phyloP scores from a whole-genome alignment of 2,888 invertebrate species.

The Agrochola lota region DNA sequence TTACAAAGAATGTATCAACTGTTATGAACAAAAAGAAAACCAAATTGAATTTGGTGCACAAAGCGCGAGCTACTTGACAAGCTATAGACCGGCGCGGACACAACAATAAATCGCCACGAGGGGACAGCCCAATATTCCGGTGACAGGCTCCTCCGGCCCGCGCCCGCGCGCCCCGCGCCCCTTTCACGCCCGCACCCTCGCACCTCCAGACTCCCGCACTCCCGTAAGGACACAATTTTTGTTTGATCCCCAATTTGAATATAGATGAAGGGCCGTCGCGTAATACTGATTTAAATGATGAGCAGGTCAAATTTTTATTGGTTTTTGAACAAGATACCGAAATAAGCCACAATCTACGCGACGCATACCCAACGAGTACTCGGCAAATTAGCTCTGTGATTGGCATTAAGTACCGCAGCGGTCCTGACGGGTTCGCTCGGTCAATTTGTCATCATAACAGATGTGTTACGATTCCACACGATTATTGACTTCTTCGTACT shows the following conservation, averaged over 20 bases:
- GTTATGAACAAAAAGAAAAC: slow-evolving; percentile 63
- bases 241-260: slow-evolving; percentile 82
- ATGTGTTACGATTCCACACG: not conserved
- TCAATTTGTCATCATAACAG: not conserved
- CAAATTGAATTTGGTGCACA: slow-evolving; percentile 67
- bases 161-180: not conserved
- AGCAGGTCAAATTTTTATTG: slow-evolving; percentile 66
- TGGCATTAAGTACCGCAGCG: slow-evolving; percentile 10
- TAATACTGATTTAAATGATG: slow-evolving; percentile 77
- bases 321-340: slow-evolving; percentile 63
- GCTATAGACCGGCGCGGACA: slow-evolving; percentile 42
- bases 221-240: slow-evolving; percentile 71
- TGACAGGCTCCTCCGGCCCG: slow-evolving; percentile 21
- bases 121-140: slow-evolving; percentile 54
- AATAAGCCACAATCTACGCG: slow-evolving; percentile 38
- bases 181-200: not conserved
- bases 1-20: slow-evolving; percentile 43
- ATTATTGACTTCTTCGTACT: not conserved
- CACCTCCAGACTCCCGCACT: slow-evolving; percentile 3
- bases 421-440: not conserved
- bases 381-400: slow-evolving; percentile 34
- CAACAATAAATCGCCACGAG: slow-evolving; percentile 68
- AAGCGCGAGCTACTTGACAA: slow-evolving; percentile 54
- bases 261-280: slow-evolving; percentile 73
- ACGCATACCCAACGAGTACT: slow-evolving; percentile 33